Evolutionary conservation across 2,888 invertebrate species (phyloP).

Genomic region (Phlogophora meticulosa): DNA sequence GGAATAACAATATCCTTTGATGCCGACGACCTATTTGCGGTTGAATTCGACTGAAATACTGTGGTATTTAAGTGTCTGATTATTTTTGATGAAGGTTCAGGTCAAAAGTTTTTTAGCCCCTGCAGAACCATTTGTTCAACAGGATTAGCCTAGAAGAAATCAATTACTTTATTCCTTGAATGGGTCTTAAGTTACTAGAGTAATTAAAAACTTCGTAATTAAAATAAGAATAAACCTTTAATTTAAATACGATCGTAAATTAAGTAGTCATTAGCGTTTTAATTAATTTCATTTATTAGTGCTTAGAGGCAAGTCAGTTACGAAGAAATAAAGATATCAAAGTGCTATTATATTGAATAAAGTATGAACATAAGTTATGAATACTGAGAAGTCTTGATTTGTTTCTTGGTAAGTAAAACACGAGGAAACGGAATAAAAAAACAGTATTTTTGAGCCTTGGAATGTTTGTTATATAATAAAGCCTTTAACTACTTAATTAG

Average conservation of each 20-base stretch:
- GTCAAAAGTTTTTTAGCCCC: neutral
- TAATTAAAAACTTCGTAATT: neutral
- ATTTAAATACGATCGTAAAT: neutral
- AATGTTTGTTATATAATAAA: neutral
- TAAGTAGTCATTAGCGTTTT: conserved; percentile 11
- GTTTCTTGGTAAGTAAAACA: neutral
- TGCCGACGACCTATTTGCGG: neutral
- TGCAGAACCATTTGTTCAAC: conserved; percentile 12
- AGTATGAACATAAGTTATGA: conserved; percentile 15
- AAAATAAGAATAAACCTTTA: neutral
- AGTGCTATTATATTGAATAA: conserved; percentile 19
- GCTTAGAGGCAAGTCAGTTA: neutral
- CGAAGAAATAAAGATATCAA: conserved; percentile 30
- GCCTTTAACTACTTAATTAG: neutral
- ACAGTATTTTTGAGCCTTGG: neutral
- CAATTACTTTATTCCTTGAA: neutral
- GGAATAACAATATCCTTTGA: neutral
- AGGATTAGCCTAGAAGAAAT: conserved; percentile 7
- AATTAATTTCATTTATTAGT: conserved; percentile 4
- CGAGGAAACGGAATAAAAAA: conserved; percentile 19
- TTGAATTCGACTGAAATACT: neutral
- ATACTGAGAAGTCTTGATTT: conserved; percentile 31
- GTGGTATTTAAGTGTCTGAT: neutral
- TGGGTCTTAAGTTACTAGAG: neutral
- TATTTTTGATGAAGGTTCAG: conserved; percentile 7